Evolutionary conservation across 2,797 vertebrate genomes (phyloP).

Genomic region (Craterocephalus amniculus): DNA sequence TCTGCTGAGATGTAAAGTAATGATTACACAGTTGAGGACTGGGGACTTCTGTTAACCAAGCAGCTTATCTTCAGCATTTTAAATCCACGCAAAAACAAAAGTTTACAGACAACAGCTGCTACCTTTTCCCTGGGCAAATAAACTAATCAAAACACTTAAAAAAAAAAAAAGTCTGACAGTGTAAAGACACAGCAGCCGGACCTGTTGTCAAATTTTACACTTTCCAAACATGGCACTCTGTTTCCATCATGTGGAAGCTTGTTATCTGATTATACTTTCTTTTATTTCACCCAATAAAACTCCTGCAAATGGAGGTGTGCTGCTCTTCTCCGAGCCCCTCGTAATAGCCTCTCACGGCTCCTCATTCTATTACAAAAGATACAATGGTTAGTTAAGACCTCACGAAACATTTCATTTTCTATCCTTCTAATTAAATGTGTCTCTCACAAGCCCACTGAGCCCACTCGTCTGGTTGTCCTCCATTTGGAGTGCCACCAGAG

Average conservation of each 20-base stretch:
- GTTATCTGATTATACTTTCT: conserved; percentile 76
- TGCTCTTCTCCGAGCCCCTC: conserved; percentile 57
- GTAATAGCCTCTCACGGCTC: conserved; percentile 72
- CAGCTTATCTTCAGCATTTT: conserved; percentile 14
- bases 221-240: conserved; percentile 68
- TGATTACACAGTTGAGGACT: conserved; percentile 30
- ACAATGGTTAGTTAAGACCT: conserved; percentile 81
- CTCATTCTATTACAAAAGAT: conserved; percentile 80
- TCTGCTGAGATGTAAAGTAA: conserved; percentile 1
- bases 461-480: conserved; percentile 71
- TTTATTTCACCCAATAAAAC: conserved; percentile 77
- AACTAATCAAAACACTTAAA: conserved; percentile 33
- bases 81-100: conserved; percentile 28
- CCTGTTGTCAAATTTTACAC: conserved; percentile 61
- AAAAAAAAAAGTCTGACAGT: conserved; percentile 25
- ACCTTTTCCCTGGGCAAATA: conserved; percentile 34
- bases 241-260: conserved; percentile 72
- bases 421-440: conserved; percentile 84
- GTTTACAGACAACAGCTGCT: conserved; percentile 17
- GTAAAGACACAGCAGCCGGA: conserved; percentile 21
- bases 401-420: conserved; percentile 82
- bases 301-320: conserved; percentile 60
- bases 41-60: conserved; percentile 20
- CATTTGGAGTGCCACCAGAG: conserved; percentile 77
- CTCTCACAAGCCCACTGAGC: conserved; percentile 82